Conservation (phyloP, 2,888 invertebrate species). For the Furcula furcula region DNA sequence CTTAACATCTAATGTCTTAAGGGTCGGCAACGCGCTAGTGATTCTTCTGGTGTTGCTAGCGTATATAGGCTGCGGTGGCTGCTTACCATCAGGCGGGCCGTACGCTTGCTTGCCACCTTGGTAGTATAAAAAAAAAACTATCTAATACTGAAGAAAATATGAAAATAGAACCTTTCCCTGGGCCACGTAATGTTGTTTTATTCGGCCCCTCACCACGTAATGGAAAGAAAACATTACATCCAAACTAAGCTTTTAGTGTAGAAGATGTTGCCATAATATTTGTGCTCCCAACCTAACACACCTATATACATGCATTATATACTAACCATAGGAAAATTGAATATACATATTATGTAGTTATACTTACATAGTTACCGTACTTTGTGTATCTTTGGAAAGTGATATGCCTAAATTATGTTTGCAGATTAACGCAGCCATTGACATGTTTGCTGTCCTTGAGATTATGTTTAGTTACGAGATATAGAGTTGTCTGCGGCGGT, state of each 20-base stretch:
- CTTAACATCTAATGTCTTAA: no score
- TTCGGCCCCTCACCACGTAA: slow-evolving; percentile 49
- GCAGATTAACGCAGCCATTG: not conserved
- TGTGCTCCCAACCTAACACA: no score
- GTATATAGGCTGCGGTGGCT: no score
- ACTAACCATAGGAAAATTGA: no score
- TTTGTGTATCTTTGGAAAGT: not conserved
- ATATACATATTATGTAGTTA: no score
- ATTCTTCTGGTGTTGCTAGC: no score
- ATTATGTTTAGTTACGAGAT: slow-evolving; percentile 35
- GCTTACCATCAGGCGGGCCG: no score
- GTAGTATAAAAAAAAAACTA: no score
- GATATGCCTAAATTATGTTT: not conserved
- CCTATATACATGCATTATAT: no score
- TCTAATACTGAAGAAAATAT: slow-evolving; percentile 32
- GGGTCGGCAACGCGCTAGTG: no score
- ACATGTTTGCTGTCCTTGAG: not conserved
- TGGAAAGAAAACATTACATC: slow-evolving; percentile 57
- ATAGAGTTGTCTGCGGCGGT: slow-evolving; percentile 53
- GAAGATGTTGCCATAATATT: slow-evolving; percentile 24
- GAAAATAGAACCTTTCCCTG: slow-evolving; percentile 32
- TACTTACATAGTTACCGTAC: no score
- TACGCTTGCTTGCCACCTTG: no score
- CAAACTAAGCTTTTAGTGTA: slow-evolving; percentile 40
- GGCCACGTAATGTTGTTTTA: slow-evolving; percentile 46